Evolutionary conservation across 1,140 invertebrate genomes (phyloP), one percentile per base, ranked within the genome.

Genomic region (Nasonia longicornis): DNA sequence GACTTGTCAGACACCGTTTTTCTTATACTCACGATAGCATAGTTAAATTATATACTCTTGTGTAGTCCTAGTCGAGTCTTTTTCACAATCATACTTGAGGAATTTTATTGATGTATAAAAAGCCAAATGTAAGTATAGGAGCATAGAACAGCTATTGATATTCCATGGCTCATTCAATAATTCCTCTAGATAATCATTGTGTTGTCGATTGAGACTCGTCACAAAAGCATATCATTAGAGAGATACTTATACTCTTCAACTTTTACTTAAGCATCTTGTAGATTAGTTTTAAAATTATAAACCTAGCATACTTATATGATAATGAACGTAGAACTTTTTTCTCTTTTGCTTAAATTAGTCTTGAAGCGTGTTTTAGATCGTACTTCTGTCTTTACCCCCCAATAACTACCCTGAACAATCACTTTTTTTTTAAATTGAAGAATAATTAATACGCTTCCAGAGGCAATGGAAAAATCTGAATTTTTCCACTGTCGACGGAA

Each of bases 251-350:
- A 79, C 26, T 81, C 20, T 69, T 77, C 4, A 58, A 52, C 74
- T 66, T 72, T 45, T 73, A 63, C 58, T 58, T 31, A 73, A 79
- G 81, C 81, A 82, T 82, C 81, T 70, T 79, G 81, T 75, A 75
- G 77, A 82, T 45, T 82, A 82, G 81, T 79, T 75, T 82, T 67
- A 71, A 76, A 77, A 48, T 73, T 81, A 66, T 45, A 45, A 77
- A 45, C 77, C 45, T 66, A 66, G 69, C 29, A 81, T 71, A 73
- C 6, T 42, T 58, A 69, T 67, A 42, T 76, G 7, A 71, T 71
- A 48, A 26, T 74, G 64, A 71, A 64, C n/a, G 52, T 77, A 77
- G 70, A 64, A 4, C 8, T 29, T 58, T 78, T 75, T 64, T 79
- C 29, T 63, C 52, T 73, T 72, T 29, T 79, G 77, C 77, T 82